Conservation (phyloP, 2,888 invertebrate species). For the Steromphala cineraria region DNA sequence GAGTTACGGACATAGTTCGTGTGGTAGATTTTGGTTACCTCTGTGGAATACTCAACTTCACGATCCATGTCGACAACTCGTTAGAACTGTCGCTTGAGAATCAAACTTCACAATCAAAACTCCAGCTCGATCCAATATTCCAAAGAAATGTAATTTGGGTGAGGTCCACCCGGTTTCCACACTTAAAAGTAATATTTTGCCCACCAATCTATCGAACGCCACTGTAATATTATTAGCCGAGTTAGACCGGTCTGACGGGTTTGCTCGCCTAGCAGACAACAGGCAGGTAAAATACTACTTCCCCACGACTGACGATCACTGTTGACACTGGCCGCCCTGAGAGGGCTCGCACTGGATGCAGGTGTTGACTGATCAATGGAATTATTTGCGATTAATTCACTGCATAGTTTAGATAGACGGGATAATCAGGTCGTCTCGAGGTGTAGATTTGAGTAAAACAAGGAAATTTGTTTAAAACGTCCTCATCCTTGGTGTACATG, state of each 20-base stretch:
- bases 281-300: slow-evolving; percentile 4
- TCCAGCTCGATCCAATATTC: neutral
- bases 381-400: too few relatives aligned
- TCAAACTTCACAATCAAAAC: too few relatives aligned
- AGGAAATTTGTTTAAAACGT: too few relatives aligned
- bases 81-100: neutral
- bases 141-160: neutral
- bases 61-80: slow-evolving; percentile 41
- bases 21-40: slow-evolving; percentile 65
- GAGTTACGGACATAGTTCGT: slow-evolving; percentile 75
- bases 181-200: neutral
- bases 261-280: neutral
- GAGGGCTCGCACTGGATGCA: too few relatives aligned
- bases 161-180: neutral
- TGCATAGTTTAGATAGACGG: too few relatives aligned
- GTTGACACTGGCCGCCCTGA: neutral
- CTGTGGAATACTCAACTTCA: slow-evolving; percentile 59
- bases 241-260: slow-evolving; percentile 4
- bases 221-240: neutral
- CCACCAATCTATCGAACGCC: neutral
- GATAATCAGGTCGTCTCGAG: too few relatives aligned
- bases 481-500: too few relatives aligned
- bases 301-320: neutral
- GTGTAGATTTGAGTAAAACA: too few relatives aligned
- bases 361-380: too few relatives aligned